Base-by-base conservation (phyloP, 2,888 invertebrate genomes). In the Agrotis segetum region DNA sequence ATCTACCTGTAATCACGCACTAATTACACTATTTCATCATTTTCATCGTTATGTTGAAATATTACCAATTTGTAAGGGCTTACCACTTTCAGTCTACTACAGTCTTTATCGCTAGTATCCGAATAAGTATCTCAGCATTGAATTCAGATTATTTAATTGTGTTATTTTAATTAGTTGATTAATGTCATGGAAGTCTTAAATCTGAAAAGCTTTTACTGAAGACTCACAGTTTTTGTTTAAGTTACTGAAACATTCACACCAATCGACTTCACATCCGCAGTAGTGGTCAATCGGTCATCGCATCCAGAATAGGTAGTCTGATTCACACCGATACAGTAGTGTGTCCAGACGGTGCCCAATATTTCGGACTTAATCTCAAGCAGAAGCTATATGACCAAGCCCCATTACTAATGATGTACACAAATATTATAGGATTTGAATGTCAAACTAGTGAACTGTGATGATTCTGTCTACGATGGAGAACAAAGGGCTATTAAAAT, bases 281-380 rank as follows among this genome's bases (percentile, higher is more conserved):
- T 17, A 50, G 3, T 58, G 58, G 34, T 60, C 44, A 63, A 46
- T 50, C 21, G 62, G 49, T 46, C 46, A 24, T 65, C 52, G 9
- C 34, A 1, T 72, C 49, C 82, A 86, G 85, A 86, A 86, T 86
- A 86, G 53, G 61, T 16, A 72, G 47, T 63, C 61, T 71, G 71
- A 75, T 78, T 74, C 74, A 72, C 50, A 53, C 6, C 16, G 55
- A 65, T 58, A 59, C 67, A 61, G 19, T 71, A 74, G 61, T 67
- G 61, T 71, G 71, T 74, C 79, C 85, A 81, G 66, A 74, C 79
- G 58, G 9, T 50, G 56, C 34, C 62, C 61, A 83, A 82, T 86
- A 77, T 83, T 81, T 82, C 72, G 76, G 83, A 56, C 68, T 81
- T 71, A 70, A 49, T 71, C 68, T 59, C 50, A 59, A 73, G 69